Base-by-base conservation (phyloP, 2,113 vertebrate species). In the Passer domesticus region DNA sequence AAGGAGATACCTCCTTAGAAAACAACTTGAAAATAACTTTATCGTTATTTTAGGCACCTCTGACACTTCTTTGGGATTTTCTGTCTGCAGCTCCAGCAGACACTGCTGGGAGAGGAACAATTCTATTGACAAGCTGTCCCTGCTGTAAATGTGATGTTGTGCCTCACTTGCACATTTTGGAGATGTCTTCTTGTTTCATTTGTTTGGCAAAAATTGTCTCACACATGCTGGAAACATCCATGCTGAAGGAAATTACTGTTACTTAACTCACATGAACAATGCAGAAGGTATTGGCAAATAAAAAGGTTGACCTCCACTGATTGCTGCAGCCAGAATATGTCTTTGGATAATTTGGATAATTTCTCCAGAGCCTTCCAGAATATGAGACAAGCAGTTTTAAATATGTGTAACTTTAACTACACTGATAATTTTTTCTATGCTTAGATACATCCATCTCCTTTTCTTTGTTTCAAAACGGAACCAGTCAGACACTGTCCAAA, bases 101-200 rank as follows among this genome's bases (percentile, higher is more conserved):
- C 16, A 5, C 55, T 81, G 37, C 58, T 73, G 76, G 86, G n/a
- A 89, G 46, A 91, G 80, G 80, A 82, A 39, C 77, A 52, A 7
- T 86, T 91, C 92, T 90, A 85, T 68, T 92, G 94, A 96, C 94
- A 91, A 82, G 77, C 39, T 94, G 67, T 78, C 94, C 73, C 64
- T 49, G 63, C 59, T 90, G 37, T 60, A 89, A 92, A 78, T 67
- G 83, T 28, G 39, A 95, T 2, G 1, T 21, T 9, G 8, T 52
- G 87, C 55, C 39, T 91, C 35, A 56, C 60, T 86, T 59, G 20
- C 9, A 62, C 41, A 18, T 64, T 87, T 68, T 67, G 46, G 67
- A 93, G 35, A 92, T 39, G 43, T 27, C 15, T 92, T 62, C 59
- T 46, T 55, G 2, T 75, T 87, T 90, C 63, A 77, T 58, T 78